Base-by-base conservation (phyloP, 2,888 invertebrate species). In the Acleris holmiana region DNA sequence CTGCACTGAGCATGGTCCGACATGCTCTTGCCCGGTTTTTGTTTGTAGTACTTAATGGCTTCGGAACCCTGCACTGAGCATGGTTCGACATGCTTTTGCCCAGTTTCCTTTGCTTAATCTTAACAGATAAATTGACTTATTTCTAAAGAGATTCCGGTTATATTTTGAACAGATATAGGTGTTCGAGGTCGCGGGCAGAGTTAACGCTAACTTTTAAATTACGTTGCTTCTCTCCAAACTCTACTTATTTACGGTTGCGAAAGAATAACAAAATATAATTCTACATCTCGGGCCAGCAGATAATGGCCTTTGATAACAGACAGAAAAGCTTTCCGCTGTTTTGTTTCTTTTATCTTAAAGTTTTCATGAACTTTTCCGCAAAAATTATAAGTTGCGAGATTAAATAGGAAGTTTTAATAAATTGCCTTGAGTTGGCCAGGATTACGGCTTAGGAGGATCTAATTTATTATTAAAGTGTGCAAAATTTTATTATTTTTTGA, bases 261-360 rank as follows among this genome's bases (percentile, higher is more conserved):
- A 64, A 65, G 60, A 35, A 64, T 86, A 89, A 88, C 89, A 89
- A 90, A 91, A 91, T 90, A 89, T 90, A 88, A 91, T 91, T 89
- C 88, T 84, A 87, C 84, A 88, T 90, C 89, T 87, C 87, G 91
- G 90, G 89, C 91, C 91, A 89, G 85, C 81, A 88, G 89, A 89
- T 91, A 91, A 91, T 90, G 88, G 88, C 83, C 86, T 90, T 89
- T 91, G 90, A 90, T 91, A 91, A 89, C 85, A 88, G 86, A 82
- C 85, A 86, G 89, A 88, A 86, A 91, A 91, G 91, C 91, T 91
- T 91, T 91, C 90, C 90, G 89, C 86, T 91, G 91, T 90, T 91
- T 89, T 89, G 89, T 89, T 91, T 88, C 87, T 85, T 89, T 89
- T 90, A 88, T 89, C 88, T 86, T 79, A 76, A 83, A 90, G 86